These are phyloP conservation scores for Kradibia gibbosae DNA, from an alignment of 1,140 invertebrate species.

Conservation along the genomic window DNA sequence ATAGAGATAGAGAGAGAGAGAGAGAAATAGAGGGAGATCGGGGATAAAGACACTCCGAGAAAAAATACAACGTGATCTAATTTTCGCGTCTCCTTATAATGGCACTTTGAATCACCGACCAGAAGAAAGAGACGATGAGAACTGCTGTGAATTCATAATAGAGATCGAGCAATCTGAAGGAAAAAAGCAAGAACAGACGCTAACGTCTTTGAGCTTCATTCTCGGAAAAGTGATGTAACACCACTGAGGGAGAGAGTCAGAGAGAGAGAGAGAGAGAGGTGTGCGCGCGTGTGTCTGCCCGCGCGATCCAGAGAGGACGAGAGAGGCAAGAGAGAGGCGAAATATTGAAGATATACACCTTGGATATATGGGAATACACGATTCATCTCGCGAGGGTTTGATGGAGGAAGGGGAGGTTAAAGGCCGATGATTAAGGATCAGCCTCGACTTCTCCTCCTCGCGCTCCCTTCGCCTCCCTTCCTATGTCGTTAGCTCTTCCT, in stretches of 20 bases:
- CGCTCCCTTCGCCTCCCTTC: conserved; percentile 8
- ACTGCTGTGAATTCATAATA: neutral
- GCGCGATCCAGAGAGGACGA: neutral
- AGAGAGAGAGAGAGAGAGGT: neutral
- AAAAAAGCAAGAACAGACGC: conserved; percentile 2
- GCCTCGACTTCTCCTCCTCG: conserved; percentile 51
- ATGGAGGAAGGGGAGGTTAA: conserved; percentile 50
- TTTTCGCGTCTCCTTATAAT: neutral
- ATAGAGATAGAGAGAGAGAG: too few relatives aligned
- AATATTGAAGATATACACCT: neutral
- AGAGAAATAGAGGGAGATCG: too few relatives aligned
- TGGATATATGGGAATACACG: conserved; percentile 53
- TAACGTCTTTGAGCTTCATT: neutral
- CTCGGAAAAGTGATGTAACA: conserved; percentile 38
- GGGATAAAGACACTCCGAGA: neutral
- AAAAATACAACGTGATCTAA: neutral
- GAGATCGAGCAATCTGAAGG: neutral
- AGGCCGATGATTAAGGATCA: conserved; percentile 60
- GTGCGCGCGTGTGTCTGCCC: too few relatives aligned
- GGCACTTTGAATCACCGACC: neutral
- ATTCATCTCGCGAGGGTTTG: conserved; percentile 58
- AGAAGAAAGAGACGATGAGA: neutral
- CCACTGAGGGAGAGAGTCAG: neutral
- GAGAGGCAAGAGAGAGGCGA: neutral
- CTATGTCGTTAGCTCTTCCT: neutral